A percentile compares a stretch with the other conserved stretches of the same genome.
Conservation (phyloP, 2,797 vertebrate genomes). For the Propithecus perrieri region DNA sequence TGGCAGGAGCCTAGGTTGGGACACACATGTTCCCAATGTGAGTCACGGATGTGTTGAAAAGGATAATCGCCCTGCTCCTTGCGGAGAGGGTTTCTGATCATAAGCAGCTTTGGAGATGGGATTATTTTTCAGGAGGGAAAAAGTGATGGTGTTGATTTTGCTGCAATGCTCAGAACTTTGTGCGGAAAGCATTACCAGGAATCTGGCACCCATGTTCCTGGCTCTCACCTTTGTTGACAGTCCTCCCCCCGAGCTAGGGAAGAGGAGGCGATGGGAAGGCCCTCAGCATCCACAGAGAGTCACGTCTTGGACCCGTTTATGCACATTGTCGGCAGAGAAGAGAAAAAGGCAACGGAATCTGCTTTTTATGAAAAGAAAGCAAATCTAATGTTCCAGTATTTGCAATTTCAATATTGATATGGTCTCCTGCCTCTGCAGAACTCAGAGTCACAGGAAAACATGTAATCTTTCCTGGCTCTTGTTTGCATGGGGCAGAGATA, state of each 20-base stretch:
- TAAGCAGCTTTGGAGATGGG: not conserved
- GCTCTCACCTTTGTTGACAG: too few relatives aligned
- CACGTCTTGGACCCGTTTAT: not conserved
- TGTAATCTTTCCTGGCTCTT: constrained; percentile 26
- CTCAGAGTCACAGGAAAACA: constrained; percentile 29
- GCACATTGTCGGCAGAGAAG: not conserved
- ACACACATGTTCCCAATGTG: accelerated
- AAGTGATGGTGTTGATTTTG: not conserved
- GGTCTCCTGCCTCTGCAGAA: constrained; percentile 52
- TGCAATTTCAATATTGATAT: not conserved
- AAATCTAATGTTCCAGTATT: not conserved
- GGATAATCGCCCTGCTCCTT: not conserved
- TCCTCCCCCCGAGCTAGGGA: too few relatives aligned
- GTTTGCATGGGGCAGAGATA: constrained; percentile 52
- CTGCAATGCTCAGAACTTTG: not conserved
- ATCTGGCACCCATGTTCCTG: accelerated
- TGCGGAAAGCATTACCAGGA: not conserved
- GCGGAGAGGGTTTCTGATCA: not conserved
- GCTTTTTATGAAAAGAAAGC: not conserved
- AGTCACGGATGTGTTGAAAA: not conserved
- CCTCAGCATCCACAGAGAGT: accelerated
- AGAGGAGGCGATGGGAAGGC: accelerated
- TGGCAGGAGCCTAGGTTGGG: not conserved
- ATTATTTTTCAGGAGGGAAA: not conserved
- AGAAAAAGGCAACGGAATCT: not conserved